Evolutionary conservation across 2,888 invertebrate genomes (phyloP), one percentile per base, ranked within the genome.

Genomic region (Drosophila austrosaltans): DNA sequence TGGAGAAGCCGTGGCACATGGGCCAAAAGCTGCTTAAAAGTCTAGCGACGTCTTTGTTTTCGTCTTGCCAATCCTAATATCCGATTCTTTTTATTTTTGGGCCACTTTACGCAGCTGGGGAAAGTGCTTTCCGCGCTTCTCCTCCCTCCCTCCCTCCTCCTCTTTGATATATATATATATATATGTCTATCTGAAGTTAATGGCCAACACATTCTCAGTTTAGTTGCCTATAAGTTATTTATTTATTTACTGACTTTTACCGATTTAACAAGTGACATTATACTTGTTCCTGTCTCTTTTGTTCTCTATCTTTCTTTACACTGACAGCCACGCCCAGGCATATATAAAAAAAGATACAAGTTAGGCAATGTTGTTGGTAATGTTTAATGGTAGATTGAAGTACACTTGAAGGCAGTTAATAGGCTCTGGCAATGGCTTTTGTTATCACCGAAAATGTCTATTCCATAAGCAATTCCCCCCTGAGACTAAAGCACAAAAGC

Each of bases 201-300:
- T 89, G 82, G 82, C 58, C 73, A 36, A 59, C 59, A 22, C 59
- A n/a, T 48, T 25, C 72, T 57, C 74, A 54, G 66, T 70, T 87
- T 78, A 72, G 78, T 83, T 87, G 87, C 67, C 84, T 75, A 78
- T 83, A 89, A 81, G 81, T 75, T 83, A 78, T 81, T 89, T 83
- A 83, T 83, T 81, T 72, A 75, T 69, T 70, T 72, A 73, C 63
- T 66, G 63, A 60, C 69, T 77, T 67, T 69, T 72, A 48, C 56
- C 56, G 62, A 39, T 48, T 62, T 48, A 56, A 42, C 81, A 70
- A 70, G 68, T 69, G 74, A 78, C 76, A 86, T 80, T 80, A 69
- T 71, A 48, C 22, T 48, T 36, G 8, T 36, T 4, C 36, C 36
- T 36, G 36, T 36, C 36, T 36, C 36, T 48, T 25, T 3, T 4